Evolutionary conservation across 2,888 invertebrate species (phyloP).

Genomic region (Drosophila barbarae): DNA sequence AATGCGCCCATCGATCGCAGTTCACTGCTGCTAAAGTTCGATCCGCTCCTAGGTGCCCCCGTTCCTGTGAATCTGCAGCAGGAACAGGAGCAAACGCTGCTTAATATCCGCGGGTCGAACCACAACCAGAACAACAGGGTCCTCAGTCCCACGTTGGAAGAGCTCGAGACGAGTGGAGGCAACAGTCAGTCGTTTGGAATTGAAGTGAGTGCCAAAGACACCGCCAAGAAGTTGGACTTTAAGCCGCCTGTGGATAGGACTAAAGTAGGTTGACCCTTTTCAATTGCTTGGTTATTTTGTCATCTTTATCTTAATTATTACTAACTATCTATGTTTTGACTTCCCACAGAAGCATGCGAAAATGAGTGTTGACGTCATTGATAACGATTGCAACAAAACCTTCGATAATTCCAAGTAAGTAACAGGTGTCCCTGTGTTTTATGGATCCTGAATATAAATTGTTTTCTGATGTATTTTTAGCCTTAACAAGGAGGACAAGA

Average conservation of each 20-base stretch:
- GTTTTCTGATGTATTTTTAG: constrained; percentile 31
- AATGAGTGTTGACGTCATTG: constrained; percentile 80
- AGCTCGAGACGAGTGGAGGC: constrained; percentile 73
- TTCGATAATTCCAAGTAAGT: constrained; percentile 78
- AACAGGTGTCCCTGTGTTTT: neutral
- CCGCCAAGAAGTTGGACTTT: constrained; percentile 43
- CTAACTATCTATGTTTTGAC: neutral
- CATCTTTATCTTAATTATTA: too few relatives aligned
- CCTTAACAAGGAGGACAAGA: constrained; percentile 77
- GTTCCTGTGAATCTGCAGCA: constrained; percentile 71
- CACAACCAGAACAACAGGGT: constrained; percentile 52
- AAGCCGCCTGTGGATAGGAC: constrained; percentile 61
- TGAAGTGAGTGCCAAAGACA: constrained; percentile 62
- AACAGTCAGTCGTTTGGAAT: constrained; percentile 70
- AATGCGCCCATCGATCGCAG: constrained; percentile 76
- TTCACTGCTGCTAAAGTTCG: constrained; percentile 78
- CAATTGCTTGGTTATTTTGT: neutral
- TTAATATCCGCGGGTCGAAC: constrained; percentile 48
- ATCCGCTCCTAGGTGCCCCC: constrained; percentile 78
- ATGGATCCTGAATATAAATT: neutral
- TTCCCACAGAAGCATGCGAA: constrained; percentile 77
- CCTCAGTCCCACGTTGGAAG: constrained; percentile 77
- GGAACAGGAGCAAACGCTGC: constrained; percentile 56
- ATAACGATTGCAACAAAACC: constrained; percentile 79
- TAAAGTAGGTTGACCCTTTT: constrained; percentile 50